Evolutionary conservation across 1,140 invertebrate genomes (phyloP), one percentile per base, ranked within the genome.

Genomic region (Leptopilina boulardi): DNA sequence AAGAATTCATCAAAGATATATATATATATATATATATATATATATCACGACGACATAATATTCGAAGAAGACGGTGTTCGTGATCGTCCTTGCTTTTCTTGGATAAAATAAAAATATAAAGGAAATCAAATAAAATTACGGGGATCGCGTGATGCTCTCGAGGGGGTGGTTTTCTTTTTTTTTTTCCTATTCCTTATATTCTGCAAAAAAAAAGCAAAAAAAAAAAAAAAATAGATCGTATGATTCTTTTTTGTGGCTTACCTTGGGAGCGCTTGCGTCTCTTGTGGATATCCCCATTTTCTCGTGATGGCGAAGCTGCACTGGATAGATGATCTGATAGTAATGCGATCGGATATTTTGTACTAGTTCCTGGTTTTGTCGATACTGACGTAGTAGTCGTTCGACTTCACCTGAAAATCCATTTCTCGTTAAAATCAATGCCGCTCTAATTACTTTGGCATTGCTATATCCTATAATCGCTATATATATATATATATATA

Each of bases 261-360:
- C 96, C 95, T 96, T 96, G 85, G 94, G 93, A 86, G 94, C 93
- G 90, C 95, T 95, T 88, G 96, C 94, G 92, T 97, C 96, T 89
- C 96, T 93, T 76, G 96, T 97, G 81, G 96, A 97, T 88, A 98
- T 98, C 86, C 97, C 97, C 95, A 98, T 96, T 92, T 98, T 98
- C 92, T 97, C 96, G 93, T 98, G 96, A 91, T 97, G 96, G 77
- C 97, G 94, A 87, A 98, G 92, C 92, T 98, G 97, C 82, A 97
- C 96, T 76, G 97, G 97, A 92, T 98, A 98, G 84, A 98, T 97
- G 90, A 98, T 97, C 92, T 98, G 96, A 92, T 97, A 98, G 89
- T 95, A 97, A 90, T 97, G 95, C 70, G 94, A 94, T 80, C 96
- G 96, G 90, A 98, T 97, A 91, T 96, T 97, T 79, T 94, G 93